Evolutionary conservation across 2,888 invertebrate species (phyloP).

Genomic region (Byasa hedistus): DNA sequence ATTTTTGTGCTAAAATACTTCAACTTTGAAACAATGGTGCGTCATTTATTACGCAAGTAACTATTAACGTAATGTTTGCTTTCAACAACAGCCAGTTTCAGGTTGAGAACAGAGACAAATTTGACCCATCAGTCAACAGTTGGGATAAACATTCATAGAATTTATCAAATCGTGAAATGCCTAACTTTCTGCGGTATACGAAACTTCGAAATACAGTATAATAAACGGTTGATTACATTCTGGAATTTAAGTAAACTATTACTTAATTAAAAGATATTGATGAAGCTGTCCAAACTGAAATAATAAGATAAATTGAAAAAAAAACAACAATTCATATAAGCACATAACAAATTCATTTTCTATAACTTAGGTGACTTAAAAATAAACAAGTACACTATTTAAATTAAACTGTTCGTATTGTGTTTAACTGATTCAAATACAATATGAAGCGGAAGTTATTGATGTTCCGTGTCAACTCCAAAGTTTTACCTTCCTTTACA

Average conservation of each 20-base stretch:
- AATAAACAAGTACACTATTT: too few relatives aligned
- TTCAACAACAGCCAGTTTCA: slow-evolving; percentile 29
- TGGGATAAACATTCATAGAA: slow-evolving; percentile 26
- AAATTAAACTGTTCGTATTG: background rate
- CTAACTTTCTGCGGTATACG: slow-evolving; percentile 4
- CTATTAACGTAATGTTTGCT: slow-evolving; percentile 29
- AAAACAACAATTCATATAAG: background rate
- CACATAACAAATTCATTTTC: background rate
- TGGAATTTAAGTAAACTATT: background rate
- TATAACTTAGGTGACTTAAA: background rate
- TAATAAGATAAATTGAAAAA: too few relatives aligned
- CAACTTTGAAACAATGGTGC: slow-evolving; percentile 18
- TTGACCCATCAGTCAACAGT: slow-evolving; percentile 21
- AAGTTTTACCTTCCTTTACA: background rate
- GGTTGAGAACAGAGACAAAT: slow-evolving; percentile 29
- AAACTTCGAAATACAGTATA: background rate
- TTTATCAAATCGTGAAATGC: slow-evolving; percentile 49
- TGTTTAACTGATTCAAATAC: background rate
- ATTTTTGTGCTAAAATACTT: slow-evolving; percentile 12
- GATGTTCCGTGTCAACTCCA: background rate
- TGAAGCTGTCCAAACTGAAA: background rate
- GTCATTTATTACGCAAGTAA: slow-evolving; percentile 22
- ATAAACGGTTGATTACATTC: background rate
- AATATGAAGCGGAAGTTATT: background rate
- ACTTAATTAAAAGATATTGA: background rate